Base-by-base conservation (phyloP, 2,113 vertebrate species). In the Cacatua alba region DNA sequence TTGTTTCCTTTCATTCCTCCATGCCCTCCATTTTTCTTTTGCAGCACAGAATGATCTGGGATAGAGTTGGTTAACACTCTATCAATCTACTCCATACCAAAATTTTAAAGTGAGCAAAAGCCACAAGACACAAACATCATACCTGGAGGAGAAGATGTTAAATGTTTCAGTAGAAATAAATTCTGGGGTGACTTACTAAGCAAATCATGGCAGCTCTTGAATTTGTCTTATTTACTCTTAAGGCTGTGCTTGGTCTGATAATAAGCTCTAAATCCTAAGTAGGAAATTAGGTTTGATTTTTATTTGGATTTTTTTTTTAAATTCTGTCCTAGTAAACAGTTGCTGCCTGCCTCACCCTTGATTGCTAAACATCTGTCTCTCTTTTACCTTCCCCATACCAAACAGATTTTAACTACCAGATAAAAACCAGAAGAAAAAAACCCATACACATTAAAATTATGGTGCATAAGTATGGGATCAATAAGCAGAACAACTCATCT, bases 381-480 rank as follows among this genome's bases (percentile, higher is more conserved):
- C 21, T 57, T 65, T 59, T 75, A 84, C 19, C 10, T 89, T 64
- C 20, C 9, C 53, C 28, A 44, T 16, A 39, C 9, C 13, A 62
- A 95, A 51, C 2, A 57, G 13, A 49, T 57, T 86, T 71, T 80
- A 55, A 33, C 17, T 39, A 10, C 53, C 25, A 44, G 13, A 44
- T 35, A 9, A 33, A 65, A 82, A 55, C 1, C 4, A 39, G 6
- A 57, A 37, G 2, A 39, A 31, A 87, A 33, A 13, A n/a, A 1
- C 0, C 0, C 17, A 23, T 14, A 43, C 7, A 35, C 2, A n/a
- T 55, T 41, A 55, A 82, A 88, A 64, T 65, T 48, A 43, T 0
- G 0, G 4, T 59, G 5, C 4, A 59, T 18, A 85, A 52, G 48
- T 64, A 79, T 31, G 17, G 52, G 60, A n/a, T 23, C 67, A 57